Evolutionary conservation across 2,888 invertebrate genomes (phyloP), one percentile per base, ranked within the genome.

Genomic region (Eristalinus aeneus): DNA sequence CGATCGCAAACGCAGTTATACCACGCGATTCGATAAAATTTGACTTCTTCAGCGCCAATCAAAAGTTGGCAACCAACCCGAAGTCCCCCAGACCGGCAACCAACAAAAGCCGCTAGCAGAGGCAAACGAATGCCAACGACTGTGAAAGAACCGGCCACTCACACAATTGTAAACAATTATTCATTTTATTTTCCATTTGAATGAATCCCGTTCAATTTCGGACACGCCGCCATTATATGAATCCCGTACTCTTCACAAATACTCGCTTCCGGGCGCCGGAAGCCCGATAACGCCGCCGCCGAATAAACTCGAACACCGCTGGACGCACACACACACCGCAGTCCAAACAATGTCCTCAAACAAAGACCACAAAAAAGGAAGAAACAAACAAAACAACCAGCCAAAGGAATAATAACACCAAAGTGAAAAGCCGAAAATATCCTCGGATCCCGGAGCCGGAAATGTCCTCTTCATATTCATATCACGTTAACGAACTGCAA

Each of bases 401-500:
- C 27, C 2, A 27, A 12, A 22, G 34, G 10, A 63, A 32, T 46
- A 23, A 31, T 2, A 36, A 60, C 31, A 71, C 12, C 46, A 46
- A 46, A 46, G 46, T 16, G 46, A 1, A 60, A 54, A 71, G 22
- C 31, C 53, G 39, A 56, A 54, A 39, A 22, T 53, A 71, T 75
- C 68, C 67, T 68, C 68, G 63, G 61, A 78, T 63, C 32, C 67
- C 53, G 22, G 69, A 74, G 16, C 80, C 56, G 60, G 73, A 73
- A 81, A 81, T 85, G 69, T 85, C 72, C 72, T 46, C 63, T 85
- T 85, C 85, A 85, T 81, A 85, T 81, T 85, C 81, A 81, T 85
- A 80, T 85, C 80, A 85, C 85, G 85, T 81, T 85, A 85, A 85
- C 85, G 81, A 85, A 85, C 81, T 81, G 85, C 85, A 85, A 85